Percentiles rank a stretch among this genome's conserved stretches.
Evolutionary conservation across 1,140 invertebrate genomes (phyloP).

Genomic region (Platyscapa corneri): DNA sequence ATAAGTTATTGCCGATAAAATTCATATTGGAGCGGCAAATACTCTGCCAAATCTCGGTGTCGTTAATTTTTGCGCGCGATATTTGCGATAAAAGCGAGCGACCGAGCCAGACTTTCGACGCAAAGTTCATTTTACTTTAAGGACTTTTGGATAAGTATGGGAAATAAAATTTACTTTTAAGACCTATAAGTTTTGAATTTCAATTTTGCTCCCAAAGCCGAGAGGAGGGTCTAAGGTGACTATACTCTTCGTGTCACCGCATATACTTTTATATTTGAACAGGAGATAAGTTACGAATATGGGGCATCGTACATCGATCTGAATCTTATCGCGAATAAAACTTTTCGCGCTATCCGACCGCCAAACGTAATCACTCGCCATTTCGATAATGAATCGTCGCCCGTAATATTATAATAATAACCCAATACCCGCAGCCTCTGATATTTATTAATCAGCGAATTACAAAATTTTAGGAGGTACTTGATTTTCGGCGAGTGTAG

Average conservation of each 20-base stretch:
- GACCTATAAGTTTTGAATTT: not conserved
- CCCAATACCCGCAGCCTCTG: too few species aligned
- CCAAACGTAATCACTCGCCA: not conserved
- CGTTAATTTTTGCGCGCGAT: not conserved
- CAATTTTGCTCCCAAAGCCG: slow-evolving; percentile 27
- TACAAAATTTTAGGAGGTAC: not conserved
- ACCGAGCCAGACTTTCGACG: not conserved
- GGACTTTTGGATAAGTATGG: not conserved
- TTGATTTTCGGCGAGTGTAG: slow-evolving; percentile 11
- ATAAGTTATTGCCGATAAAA: too few species aligned
- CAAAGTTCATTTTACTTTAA: not conserved
- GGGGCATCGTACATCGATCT: not conserved
- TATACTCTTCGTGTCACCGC: too few species aligned
- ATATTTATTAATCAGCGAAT: not conserved
- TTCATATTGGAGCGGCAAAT: not conserved
- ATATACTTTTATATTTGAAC: not conserved
- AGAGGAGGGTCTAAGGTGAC: not conserved
- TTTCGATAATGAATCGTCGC: not conserved
- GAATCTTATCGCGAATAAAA: not conserved
- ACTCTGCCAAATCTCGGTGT: not conserved
- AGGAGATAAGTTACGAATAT: not conserved
- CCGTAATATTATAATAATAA: not conserved
- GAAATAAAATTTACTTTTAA: slow-evolving; percentile 30
- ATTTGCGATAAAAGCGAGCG: not conserved
- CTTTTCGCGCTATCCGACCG: not conserved